These are phyloP conservation scores for Hybognathus amarus DNA, from an alignment of 2,797 vertebrate genomes.

Conservation along the genomic window DNA sequence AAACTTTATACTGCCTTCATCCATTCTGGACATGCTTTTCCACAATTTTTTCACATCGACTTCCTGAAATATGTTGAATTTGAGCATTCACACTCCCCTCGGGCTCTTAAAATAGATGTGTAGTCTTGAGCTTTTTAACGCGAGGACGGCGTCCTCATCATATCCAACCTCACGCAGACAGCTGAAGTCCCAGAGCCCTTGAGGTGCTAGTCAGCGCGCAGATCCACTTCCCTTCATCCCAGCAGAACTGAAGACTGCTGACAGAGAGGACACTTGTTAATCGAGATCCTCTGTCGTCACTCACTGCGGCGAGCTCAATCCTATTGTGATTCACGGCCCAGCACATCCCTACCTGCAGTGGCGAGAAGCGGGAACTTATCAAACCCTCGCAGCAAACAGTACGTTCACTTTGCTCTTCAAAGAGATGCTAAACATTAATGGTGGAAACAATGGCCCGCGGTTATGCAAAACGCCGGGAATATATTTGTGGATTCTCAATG, in stretches of 20 bases:
- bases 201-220: conserved; percentile 34
- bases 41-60: background rate
- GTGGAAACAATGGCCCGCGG: conserved; percentile 34
- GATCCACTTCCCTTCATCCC: conserved; percentile 35
- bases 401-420: conserved; percentile 48
- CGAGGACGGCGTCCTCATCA: conserved; percentile 31
- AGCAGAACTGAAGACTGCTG: conserved; percentile 33
- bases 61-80: conserved; percentile 27
- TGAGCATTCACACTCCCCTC: conserved; percentile 29
- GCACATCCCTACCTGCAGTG: conserved; percentile 28
- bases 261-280: conserved; percentile 51
- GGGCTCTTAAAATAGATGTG: conserved; percentile 27
- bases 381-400: conserved; percentile 30
- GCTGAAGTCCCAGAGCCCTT: conserved; percentile 39
- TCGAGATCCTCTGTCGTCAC: conserved; percentile 43
- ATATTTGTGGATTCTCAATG: conserved; percentile 36
- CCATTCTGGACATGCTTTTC: background rate
- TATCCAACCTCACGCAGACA: conserved; percentile 45
- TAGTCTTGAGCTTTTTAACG: conserved; percentile 27
- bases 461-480: conserved; percentile 22
- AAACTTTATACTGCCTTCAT: background rate
- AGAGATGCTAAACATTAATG: conserved; percentile 43
- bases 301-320: conserved; percentile 10
- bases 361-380: conserved; percentile 44
- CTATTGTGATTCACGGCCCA: conserved; percentile 43